Evolutionary conservation across 2,888 invertebrate genomes (phyloP).

Genomic region (Dioctria linearis): DNA sequence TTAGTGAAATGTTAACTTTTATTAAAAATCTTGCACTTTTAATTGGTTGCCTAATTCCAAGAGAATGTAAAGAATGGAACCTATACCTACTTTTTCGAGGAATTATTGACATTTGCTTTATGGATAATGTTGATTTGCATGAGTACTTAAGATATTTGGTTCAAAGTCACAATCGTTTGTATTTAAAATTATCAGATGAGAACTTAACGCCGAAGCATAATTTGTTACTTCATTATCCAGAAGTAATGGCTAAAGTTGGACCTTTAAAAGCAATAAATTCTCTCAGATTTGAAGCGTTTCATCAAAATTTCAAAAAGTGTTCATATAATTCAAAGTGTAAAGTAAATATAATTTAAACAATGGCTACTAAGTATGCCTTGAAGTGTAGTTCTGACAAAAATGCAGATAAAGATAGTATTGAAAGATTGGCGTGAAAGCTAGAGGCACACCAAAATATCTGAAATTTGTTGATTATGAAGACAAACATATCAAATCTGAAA

Average conservation of each 20-base stretch:
- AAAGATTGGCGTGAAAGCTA: too few species aligned
- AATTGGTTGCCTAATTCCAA: conserved; percentile 22
- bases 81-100: conserved; percentile 40
- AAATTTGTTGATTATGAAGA: too few species aligned
- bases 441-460: too few species aligned
- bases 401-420: too few species aligned
- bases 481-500: too few species aligned
- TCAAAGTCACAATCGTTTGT: conserved; percentile 35
- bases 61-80: conserved; percentile 37
- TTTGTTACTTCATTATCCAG: conserved; percentile 40
- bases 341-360: conserved; percentile 40
- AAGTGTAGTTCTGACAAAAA: too few species aligned
- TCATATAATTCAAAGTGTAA: conserved; percentile 33
- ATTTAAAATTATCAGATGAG: conserved; percentile 20
- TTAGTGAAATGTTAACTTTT: conserved; percentile 43
- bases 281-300: conserved; percentile 30
- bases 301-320: conserved; percentile 17
- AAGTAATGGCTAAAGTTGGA: conserved; percentile 39
- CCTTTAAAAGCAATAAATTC: conserved; percentile 37
- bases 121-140: conserved; percentile 38
- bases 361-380: conserved; percentile 18
- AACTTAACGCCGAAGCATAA: conserved; percentile 22
- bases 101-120: conserved; percentile 43
- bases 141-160: conserved; percentile 42
- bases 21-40: conserved; percentile 34